Percentiles rank a stretch among this genome's conserved stretches.
phyloP scores from a whole-genome alignment of 2,797 vertebrate species.

The Syncerus caffer region DNA sequence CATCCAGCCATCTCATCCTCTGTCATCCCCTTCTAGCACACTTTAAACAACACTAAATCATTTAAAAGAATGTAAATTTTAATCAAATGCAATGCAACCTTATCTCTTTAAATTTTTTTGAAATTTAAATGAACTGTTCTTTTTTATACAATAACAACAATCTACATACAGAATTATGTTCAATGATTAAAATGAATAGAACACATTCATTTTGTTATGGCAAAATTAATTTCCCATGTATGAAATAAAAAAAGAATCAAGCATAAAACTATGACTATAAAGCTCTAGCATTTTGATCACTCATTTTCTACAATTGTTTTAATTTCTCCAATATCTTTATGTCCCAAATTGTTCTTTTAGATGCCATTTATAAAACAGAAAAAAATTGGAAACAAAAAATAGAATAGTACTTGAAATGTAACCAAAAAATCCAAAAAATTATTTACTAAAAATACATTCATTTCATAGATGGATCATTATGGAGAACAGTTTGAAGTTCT shows the following conservation, averaged over 20 bases:
- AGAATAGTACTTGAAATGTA: background rate
- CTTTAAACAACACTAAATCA: background rate
- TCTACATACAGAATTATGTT: conserved; percentile 38
- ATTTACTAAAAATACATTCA: background rate
- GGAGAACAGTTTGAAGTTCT: background rate
- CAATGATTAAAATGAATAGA: conserved; percentile 33
- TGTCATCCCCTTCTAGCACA: background rate
- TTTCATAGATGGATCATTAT: background rate
- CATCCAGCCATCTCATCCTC: no score
- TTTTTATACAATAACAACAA: background rate
- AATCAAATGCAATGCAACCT: background rate
- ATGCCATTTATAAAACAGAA: background rate
- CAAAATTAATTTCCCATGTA: conserved; percentile 38
- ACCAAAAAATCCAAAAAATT: background rate
- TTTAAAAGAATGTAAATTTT: background rate
- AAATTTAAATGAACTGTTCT: background rate
- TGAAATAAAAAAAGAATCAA: background rate
- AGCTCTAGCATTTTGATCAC: background rate
- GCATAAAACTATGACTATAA: background rate
- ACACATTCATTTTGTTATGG: background rate
- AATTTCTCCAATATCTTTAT: background rate
- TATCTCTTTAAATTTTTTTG: background rate
- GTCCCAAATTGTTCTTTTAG: background rate
- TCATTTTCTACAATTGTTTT: background rate
- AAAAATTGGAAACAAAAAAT: background rate